Evolutionary conservation across 1,140 invertebrate genomes (phyloP), one percentile per base, ranked within the genome.

Genomic region (Gryllus bimaculatus): DNA sequence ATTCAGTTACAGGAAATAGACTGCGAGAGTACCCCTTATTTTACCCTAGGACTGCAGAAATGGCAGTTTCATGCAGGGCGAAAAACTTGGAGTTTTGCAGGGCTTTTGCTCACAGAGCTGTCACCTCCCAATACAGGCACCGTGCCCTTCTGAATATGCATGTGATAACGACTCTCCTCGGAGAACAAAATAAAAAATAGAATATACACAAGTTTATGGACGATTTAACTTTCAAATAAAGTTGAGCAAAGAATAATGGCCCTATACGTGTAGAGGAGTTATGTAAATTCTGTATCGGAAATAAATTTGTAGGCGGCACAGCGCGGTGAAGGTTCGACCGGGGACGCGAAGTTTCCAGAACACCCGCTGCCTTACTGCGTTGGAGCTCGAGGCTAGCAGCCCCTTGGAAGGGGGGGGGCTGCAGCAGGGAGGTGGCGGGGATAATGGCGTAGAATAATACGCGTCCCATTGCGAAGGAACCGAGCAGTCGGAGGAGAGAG

Each of bases 181-280:
- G 10, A 66, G 54, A 66, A 66, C 10, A 66, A 66, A 66, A 66
- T 66, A 66, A 66, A 66, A 66, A 66, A 66, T 66, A 66, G 54
- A 66, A 66, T 66, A 66, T 66, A 66, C 54, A 66, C 54, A 66
- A 66, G 54, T 66, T 66, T 66, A 66, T 66, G 54, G 54, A 18
- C 54, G 54, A 66, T 66, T 66, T 66, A 66, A 66, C 54, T 66
- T 66, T 66, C 54, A 66, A 66, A 66, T 66, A 66, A 66, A 66
- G 54, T 66, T 66, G 54, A 66, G 54, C 54, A 66, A 66, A 66
- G 54, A 66, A 66, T 66, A 66, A 66, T 66, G 54, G 54, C 54
- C 54, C 18, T 66, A 66, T 66, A 66, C 54, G 54, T 66, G 54
- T 66, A 66, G 54, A 66, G 54, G 54, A 66, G 54, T 66, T 66